Conservation (phyloP, 2,113 vertebrate genomes). For the Rhombomys opimus region DNA sequence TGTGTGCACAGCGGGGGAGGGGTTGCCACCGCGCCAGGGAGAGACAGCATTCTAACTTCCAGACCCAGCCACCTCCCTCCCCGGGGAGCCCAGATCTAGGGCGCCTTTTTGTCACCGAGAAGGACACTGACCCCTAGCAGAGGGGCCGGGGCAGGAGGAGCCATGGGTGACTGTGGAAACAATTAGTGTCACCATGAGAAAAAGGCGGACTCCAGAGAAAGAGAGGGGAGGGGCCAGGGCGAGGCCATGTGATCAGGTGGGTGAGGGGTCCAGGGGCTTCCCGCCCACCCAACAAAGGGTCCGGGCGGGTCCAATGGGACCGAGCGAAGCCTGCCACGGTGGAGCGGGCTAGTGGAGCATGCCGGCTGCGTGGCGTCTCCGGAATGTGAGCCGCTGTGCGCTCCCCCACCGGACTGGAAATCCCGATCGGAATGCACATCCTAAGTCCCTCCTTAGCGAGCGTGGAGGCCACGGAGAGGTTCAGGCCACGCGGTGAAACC, state of each 20-base stretch:
- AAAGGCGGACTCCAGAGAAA: slow-evolving; percentile 41
- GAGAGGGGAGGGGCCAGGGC: background rate
- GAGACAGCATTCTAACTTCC: slow-evolving; percentile 73
- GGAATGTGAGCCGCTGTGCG: slow-evolving; percentile 71
- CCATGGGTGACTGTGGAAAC: background rate
- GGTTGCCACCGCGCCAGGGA: slow-evolving; percentile 69
- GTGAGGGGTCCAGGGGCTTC: slow-evolving; percentile 34
- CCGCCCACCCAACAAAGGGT: background rate
- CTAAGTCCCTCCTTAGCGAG: slow-evolving; percentile 59
- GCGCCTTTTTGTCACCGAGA: slow-evolving; percentile 80
- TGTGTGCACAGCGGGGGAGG: slow-evolving; percentile 80
- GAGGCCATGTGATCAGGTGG: slow-evolving; percentile 1
- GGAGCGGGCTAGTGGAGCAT: background rate
- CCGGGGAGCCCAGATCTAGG: slow-evolving; percentile 80
- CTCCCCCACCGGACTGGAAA: slow-evolving; percentile 72
- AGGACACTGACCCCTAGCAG: slow-evolving; percentile 71
- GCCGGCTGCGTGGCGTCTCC: background rate
- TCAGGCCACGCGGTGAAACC: background rate
- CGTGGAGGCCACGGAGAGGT: slow-evolving; percentile 34
- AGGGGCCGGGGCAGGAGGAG: slow-evolving; percentile 34
- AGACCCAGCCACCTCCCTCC: slow-evolving; percentile 76
- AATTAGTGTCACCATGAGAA: slow-evolving; percentile 23
- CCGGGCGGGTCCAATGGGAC: background rate
- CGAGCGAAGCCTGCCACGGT: background rate
- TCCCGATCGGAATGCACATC: slow-evolving; percentile 76